phyloP scores from a whole-genome alignment of 2,113 vertebrate genomes.

The Ailurus styani region DNA sequence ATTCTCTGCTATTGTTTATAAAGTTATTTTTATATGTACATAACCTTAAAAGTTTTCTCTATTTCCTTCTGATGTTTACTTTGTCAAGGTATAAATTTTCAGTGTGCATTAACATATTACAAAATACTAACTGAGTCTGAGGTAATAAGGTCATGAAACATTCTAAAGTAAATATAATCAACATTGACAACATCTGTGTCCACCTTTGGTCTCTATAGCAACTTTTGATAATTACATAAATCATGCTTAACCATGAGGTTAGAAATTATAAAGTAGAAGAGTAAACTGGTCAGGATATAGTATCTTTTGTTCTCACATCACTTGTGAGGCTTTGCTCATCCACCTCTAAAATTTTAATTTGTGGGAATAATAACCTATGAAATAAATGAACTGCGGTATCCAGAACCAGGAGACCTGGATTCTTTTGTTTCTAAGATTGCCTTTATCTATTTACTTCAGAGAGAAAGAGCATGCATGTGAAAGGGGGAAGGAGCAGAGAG shows the following conservation, averaged over 20 bases:
- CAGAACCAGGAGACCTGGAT: not conserved
- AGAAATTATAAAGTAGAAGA: not conserved
- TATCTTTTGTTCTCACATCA: not conserved
- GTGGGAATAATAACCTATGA: not conserved
- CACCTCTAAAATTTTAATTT: not conserved
- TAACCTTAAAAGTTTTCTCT: not conserved
- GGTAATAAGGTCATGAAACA: not conserved
- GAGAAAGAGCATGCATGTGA: not conserved
- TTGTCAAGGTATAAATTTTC: not conserved
- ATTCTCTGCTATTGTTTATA: not conserved
- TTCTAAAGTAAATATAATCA: not conserved
- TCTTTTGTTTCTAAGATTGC: not conserved
- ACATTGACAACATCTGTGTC: not conserved
- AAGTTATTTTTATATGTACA: not conserved
- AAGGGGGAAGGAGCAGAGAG: not conserved
- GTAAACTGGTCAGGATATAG: not conserved
- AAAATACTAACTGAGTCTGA: not conserved
- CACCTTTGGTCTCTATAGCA: not conserved
- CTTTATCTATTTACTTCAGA: not conserved
- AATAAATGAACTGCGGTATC: not conserved
- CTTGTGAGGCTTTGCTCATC: not conserved
- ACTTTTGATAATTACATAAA: slow-evolving; percentile 11
- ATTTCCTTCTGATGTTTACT: not conserved
- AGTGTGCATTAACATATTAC: not conserved
- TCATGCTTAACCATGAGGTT: not conserved